A percentile compares a stretch with the other conserved stretches of the same genome.
phyloP scores from a whole-genome alignment of 2,113 vertebrate genomes.

The Myotis lucifugus region DNA sequence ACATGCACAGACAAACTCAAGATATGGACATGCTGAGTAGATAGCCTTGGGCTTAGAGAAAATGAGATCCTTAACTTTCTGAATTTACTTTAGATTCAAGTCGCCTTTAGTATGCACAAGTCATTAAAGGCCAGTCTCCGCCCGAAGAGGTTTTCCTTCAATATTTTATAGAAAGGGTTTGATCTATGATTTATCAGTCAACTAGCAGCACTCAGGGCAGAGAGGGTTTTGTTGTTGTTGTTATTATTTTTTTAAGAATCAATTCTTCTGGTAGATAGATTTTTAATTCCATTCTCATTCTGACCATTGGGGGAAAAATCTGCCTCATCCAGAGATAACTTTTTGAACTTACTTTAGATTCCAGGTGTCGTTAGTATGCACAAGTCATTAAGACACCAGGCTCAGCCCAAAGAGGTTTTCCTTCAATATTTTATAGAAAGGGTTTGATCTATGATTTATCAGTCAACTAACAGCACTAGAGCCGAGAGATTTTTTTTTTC shows the following conservation, averaged over 20 bases:
- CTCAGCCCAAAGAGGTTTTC: conserved; percentile 66
- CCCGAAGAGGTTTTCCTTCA: conserved; percentile 78
- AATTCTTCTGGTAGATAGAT: conserved; percentile 70
- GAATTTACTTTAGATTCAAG: conserved; percentile 82
- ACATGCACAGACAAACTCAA: not conserved
- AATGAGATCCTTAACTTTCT: conserved; percentile 71
- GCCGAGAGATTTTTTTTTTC: not conserved
- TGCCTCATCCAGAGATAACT: conserved; percentile 38
- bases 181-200: conserved; percentile 86
- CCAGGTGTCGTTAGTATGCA: conserved; percentile 78
- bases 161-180: conserved; percentile 85
- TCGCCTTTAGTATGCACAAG: conserved; percentile 77
- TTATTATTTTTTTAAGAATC: conserved; percentile 74
- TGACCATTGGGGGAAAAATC: conserved; percentile 49
- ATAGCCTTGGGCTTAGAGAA: conserved; percentile 65
- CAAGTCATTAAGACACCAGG: conserved; percentile 78
- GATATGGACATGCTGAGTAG: conserved; percentile 59
- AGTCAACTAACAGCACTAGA: conserved; percentile 80
- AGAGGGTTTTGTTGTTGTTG: not conserved
- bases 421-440: conserved; percentile 85
- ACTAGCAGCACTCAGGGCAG: conserved; percentile 74
- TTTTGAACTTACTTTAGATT: conserved; percentile 80
- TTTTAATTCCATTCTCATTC: conserved; percentile 71
- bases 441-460: conserved; percentile 87
- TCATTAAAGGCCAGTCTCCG: conserved; percentile 76